Evolutionary conservation across 2,113 vertebrate genomes (phyloP), one percentile per base, ranked within the genome.

Genomic region (Aplodontia rufa): DNA sequence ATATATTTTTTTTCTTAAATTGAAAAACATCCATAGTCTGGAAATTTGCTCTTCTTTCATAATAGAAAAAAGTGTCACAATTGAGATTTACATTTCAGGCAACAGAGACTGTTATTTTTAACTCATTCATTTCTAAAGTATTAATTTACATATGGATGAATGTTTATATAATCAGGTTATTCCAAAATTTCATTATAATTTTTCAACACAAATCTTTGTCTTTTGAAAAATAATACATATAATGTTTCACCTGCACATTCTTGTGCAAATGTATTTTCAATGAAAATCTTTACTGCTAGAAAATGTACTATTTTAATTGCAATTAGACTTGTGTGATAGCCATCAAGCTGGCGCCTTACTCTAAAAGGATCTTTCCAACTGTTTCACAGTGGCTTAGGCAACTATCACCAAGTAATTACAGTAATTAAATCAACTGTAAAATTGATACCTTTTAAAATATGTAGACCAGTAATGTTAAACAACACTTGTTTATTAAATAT

Each of bases 341-440:
- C 86, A 85, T 49, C 96, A 94, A 81, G 22, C 84, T 93, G 96
- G 87, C 97, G 92, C 93, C 88, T 98, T 97, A 97, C 83, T 91
- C 62, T 93, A 93, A 96, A 97, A 94, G 93, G 76, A 96, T 97
- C 89, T 97, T 93, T 93, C 96, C 95, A 96, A 96, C 93, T 97
- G 85, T 97, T 98, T 94, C 97, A 79, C 94, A 96, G 94, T 81
- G 98, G 82, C 96, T 98, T 95, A 93, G 92, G 89, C 86, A 96
- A 93, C 97, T 97, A 91, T 90, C 81, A 87, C 78, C 96, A 94
- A 96, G 94, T 81, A 96, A 85, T 83, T 93, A 94, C 51, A 62
- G 1, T 74, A 64, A 71, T 95, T 96, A 96, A 97, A 97, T 93
- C 91, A 96, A 96, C 90, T 64, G 24, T 81, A 84, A 92, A 96